Evolutionary conservation across 2,797 vertebrate species (phyloP).

Genomic region (Smutsia temminckii): DNA sequence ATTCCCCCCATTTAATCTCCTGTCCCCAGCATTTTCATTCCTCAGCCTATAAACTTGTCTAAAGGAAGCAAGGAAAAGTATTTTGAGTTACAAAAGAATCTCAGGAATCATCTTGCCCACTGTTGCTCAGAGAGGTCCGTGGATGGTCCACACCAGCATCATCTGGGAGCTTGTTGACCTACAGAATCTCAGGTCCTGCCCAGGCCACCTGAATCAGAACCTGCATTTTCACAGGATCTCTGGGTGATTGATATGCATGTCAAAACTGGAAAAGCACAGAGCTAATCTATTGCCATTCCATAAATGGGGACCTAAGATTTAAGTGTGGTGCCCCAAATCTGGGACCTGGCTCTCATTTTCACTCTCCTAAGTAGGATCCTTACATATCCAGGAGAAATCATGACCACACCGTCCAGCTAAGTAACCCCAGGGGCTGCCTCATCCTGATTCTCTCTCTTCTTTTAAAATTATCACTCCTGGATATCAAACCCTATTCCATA

Average conservation of each 20-base stretch:
- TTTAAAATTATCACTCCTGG: not conserved
- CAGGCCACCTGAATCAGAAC: not conserved
- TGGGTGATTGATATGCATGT: not conserved
- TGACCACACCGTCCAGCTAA: not conserved
- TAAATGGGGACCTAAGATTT: not conserved
- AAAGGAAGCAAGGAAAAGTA: not conserved
- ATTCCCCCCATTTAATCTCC: not conserved
- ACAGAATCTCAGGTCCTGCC: not conserved
- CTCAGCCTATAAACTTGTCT: not conserved
- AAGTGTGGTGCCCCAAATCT: not conserved
- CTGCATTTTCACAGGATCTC: not conserved
- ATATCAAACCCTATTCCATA: not conserved
- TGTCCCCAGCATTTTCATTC: not conserved
- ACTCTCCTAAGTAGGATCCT: not conserved
- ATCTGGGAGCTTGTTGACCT: not conserved
- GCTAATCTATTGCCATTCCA: not conserved
- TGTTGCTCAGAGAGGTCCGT: not conserved
- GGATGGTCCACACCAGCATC: not conserved
- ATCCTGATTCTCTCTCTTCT: not conserved
- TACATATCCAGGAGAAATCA: not conserved
- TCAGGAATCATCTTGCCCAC: not conserved
- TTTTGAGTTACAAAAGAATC: not conserved
- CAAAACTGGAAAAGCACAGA: not conserved
- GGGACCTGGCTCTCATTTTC: not conserved
- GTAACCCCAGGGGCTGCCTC: not conserved